Percentiles rank a stretch among this genome's conserved stretches.
Evolutionary conservation across 1,140 invertebrate species (phyloP).

Genomic region (Mylabris phalerata): DNA sequence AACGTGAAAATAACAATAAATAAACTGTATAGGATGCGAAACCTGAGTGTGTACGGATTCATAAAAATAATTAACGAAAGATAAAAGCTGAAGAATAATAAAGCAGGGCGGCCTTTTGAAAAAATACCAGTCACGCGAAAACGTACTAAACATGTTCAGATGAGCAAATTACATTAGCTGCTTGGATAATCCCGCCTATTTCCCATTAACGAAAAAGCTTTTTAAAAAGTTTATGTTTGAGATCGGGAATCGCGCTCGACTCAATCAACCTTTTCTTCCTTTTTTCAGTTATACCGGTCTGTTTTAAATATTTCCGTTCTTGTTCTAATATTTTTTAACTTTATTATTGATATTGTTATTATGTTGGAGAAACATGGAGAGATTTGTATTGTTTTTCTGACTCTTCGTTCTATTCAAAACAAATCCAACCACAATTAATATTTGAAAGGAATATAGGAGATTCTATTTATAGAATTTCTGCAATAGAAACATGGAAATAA

Average conservation of each 20-base stretch:
- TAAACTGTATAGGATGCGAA: too few species aligned
- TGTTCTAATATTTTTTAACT: neutral
- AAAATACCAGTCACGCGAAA: slow-evolving; percentile 39
- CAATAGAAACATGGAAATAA: slow-evolving; percentile 31
- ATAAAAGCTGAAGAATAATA: slow-evolving; percentile 36
- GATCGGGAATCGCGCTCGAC: slow-evolving; percentile 23
- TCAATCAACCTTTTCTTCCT: slow-evolving; percentile 20
- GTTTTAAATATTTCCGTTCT: neutral
- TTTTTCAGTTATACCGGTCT: neutral
- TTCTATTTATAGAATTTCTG: neutral
- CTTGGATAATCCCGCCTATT: slow-evolving; percentile 36
- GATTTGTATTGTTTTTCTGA: too few species aligned
- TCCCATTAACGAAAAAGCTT: slow-evolving; percentile 40
- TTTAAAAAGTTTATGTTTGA: slow-evolving; percentile 32
- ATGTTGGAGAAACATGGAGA: too few species aligned
- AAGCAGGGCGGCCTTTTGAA: slow-evolving; percentile 30
- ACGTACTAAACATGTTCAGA: slow-evolving; percentile 39
- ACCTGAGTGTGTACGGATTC: slow-evolving; percentile 22
- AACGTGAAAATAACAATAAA: too few species aligned
- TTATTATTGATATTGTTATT: neutral
- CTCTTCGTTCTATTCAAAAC: too few species aligned
- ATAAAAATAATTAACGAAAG: slow-evolving; percentile 39
- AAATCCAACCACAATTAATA: too few species aligned
- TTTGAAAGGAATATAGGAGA: too few species aligned
- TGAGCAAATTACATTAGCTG: slow-evolving; percentile 41